Evolutionary conservation across 1,140 invertebrate species (phyloP), one percentile per base, ranked within the genome.

Genomic region (Eupeodes corollae): DNA sequence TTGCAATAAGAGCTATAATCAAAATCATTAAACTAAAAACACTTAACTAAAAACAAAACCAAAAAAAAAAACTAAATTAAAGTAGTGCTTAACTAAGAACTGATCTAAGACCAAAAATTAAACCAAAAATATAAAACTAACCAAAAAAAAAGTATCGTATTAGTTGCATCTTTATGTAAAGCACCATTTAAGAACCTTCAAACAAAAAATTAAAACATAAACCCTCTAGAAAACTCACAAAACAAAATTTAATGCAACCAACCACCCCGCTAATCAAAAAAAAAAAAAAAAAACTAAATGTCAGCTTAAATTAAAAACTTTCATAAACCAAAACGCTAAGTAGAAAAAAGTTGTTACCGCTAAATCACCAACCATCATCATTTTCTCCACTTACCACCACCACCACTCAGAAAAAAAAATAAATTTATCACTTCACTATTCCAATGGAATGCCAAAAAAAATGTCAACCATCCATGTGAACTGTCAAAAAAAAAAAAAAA

Each of bases 121-220:
- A 42, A 19, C 2, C 33, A 47, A 38, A 37, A 44, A 49, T 41
- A 31, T 39, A 31, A n/a, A 10, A 49, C 40, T n/a, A 26, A 41
- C 44, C 18, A 44, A 45, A 37, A 10, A 14, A 44, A 10, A 14
- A 2, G 18, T n/a, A 44, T 38, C 19, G 18, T n/a, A 44, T 38
- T 33, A 39, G 40, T 37, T 33, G 26, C 21, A 47, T 33, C 18
- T 18, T 16, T 30, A 33, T 40, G 38, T 35, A 33, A 47, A 41
- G 16, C 38, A 40, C 11, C 13, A 41, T 11, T 38, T 40, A 38
- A 47, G 21, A 39, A 38, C 38, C 32, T 47, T 37, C 35, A 21
- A 47, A 47, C n/a, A n/a, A n/a, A n/a, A n/a, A n/a, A n/a, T n/a
- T n/a, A 40, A 31, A 46, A 32, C 32, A 31, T 26, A 30, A 43